Evolutionary conservation across 2,113 vertebrate genomes (phyloP).

Genomic region (Camelus bactrianus): DNA sequence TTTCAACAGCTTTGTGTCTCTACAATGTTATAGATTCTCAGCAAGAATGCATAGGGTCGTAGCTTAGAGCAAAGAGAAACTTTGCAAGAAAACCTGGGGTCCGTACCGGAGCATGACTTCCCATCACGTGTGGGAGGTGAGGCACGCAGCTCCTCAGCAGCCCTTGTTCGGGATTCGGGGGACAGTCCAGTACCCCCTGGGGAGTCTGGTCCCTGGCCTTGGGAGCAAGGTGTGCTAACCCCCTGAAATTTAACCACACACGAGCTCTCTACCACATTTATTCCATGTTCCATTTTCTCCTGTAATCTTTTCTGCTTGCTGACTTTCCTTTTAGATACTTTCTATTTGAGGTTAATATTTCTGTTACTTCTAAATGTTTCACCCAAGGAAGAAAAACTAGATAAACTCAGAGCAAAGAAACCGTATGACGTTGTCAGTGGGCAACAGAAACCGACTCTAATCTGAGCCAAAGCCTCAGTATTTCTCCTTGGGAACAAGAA

Average conservation of each 20-base stretch:
- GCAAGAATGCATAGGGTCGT: background rate
- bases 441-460: background rate
- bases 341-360: background rate
- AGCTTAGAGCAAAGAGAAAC: background rate
- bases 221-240: fast-evolving
- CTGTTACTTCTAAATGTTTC: background rate
- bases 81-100: background rate
- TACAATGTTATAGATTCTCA: background rate
- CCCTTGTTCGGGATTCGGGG: fast-evolving
- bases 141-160: fast-evolving
- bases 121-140: fast-evolving
- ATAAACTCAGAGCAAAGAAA: background rate
- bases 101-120: fast-evolving
- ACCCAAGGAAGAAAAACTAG: conserved; percentile 9
- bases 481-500: background rate
- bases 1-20: background rate
- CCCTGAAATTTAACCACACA: fast-evolving
- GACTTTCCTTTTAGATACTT: background rate
- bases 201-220: too few species aligned
- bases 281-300: fast-evolving
- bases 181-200: fast-evolving
- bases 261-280: too few species aligned
- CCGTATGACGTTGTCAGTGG: background rate
- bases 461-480: fast-evolving
- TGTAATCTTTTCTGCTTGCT: background rate